Evolutionary conservation across 1,140 invertebrate species (phyloP).

Genomic region (Rhopalosiphum padi): DNA sequence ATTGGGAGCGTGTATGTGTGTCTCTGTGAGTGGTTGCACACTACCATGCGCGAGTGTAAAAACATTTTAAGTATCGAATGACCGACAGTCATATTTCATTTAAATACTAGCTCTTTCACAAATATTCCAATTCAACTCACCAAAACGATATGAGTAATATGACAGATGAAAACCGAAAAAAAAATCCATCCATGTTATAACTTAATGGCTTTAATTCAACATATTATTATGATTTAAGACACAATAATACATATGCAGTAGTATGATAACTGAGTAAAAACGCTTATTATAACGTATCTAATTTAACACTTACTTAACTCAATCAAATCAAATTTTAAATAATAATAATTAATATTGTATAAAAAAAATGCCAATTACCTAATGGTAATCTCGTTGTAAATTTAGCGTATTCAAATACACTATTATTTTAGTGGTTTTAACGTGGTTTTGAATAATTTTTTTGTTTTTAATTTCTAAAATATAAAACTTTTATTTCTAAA

Average conservation of each 20-base stretch:
- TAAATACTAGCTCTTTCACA: background rate
- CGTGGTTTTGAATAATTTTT: too few relatives aligned
- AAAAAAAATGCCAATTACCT: background rate
- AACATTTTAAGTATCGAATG: constrained; percentile 33
- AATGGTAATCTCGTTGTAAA: background rate
- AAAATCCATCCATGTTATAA: background rate
- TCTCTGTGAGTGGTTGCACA: background rate
- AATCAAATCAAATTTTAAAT: background rate
- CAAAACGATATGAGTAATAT: background rate
- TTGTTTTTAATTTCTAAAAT: background rate
- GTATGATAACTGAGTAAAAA: too few relatives aligned
- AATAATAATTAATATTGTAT: background rate
- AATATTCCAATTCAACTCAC: background rate
- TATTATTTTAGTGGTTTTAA: background rate
- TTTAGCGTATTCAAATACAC: background rate
- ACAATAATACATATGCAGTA: background rate
- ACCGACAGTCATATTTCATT: background rate
- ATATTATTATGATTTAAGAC: background rate
- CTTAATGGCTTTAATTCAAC: too few relatives aligned
- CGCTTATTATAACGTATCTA: too few relatives aligned
- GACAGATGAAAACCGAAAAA: background rate
- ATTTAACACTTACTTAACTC: background rate
- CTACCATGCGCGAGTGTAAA: background rate
- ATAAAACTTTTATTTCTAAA: background rate
- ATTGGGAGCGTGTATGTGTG: background rate